Conservation (phyloP, 2,888 invertebrate genomes). For the Ryuthela nishihirai region DNA sequence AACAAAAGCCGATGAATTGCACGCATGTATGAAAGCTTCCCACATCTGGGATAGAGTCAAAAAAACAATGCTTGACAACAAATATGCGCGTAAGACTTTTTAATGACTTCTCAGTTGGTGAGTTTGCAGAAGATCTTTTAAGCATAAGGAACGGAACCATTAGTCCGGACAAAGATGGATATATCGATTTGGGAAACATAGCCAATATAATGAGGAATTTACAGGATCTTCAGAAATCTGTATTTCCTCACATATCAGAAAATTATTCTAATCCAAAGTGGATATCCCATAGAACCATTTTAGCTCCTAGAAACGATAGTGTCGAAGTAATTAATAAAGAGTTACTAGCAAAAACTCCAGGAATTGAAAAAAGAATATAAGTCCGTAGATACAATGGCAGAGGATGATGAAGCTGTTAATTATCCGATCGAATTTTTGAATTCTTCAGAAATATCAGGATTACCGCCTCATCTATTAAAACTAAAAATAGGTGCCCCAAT, state of each 20-base stretch:
- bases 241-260: constrained; percentile 11
- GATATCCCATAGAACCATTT: constrained; percentile 27
- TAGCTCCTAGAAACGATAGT: constrained; percentile 23
- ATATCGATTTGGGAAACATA: constrained; percentile 13
- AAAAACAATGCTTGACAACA: constrained; percentile 18
- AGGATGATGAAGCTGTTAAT: constrained; percentile 32
- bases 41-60: constrained; percentile 38
- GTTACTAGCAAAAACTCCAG: constrained; percentile 1
- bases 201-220: neutral
- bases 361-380: constrained; percentile 23
- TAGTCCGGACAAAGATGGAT: neutral
- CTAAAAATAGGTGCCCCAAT: constrained; percentile 29
- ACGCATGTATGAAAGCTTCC: constrained; percentile 44
- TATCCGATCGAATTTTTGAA: constrained; percentile 28
- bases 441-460: constrained; percentile 22
- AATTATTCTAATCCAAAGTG: constrained; percentile 13
- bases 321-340: neutral
- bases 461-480: constrained; percentile 35
- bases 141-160: constrained; percentile 25
- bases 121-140: constrained; percentile 28
- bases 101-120: constrained; percentile 9
- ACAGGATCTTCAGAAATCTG: constrained; percentile 8
- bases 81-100: constrained; percentile 36
- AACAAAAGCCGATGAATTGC: constrained; percentile 38
- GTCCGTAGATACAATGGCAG: constrained; percentile 34